Conservation (phyloP, 2,113 vertebrate genomes). For the Desmodus rotundus region DNA sequence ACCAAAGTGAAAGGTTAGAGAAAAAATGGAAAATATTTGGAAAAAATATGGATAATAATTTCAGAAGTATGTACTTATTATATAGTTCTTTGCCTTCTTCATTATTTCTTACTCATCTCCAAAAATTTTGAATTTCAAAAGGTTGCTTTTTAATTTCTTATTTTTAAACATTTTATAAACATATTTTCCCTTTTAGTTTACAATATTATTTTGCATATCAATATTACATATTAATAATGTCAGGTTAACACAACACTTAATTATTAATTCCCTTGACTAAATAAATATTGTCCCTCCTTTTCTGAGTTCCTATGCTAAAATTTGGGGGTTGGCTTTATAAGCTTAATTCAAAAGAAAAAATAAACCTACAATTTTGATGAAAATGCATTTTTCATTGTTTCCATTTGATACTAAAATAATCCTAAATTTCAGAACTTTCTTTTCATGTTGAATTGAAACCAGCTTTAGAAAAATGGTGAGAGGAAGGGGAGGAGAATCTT, state of each 20-base stretch:
- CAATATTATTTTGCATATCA: neutral
- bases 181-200: neutral
- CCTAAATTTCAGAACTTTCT: slow-evolving; percentile 35
- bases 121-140: neutral
- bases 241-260: neutral
- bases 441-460: slow-evolving; percentile 67
- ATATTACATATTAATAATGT: neutral
- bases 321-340: neutral
- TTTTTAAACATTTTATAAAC: neutral
- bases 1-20: neutral
- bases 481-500: neutral
- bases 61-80: neutral
- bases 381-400: slow-evolving; percentile 38
- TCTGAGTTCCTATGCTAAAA: slow-evolving; percentile 14
- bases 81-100: neutral
- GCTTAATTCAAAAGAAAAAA: slow-evolving; percentile 55
- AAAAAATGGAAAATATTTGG: neutral
- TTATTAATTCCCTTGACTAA: neutral
- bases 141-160: neutral
- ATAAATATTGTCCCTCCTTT: neutral
- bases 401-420: slow-evolving; percentile 65
- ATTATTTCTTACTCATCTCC: neutral
- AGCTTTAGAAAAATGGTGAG: slow-evolving; percentile 54
- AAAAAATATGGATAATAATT: neutral
- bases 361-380: slow-evolving; percentile 39